A percentile compares a stretch with the other conserved stretches of the same genome.
Evolutionary conservation across 2,888 invertebrate genomes (phyloP).

Genomic region (Scaptomyza reducta): DNA sequence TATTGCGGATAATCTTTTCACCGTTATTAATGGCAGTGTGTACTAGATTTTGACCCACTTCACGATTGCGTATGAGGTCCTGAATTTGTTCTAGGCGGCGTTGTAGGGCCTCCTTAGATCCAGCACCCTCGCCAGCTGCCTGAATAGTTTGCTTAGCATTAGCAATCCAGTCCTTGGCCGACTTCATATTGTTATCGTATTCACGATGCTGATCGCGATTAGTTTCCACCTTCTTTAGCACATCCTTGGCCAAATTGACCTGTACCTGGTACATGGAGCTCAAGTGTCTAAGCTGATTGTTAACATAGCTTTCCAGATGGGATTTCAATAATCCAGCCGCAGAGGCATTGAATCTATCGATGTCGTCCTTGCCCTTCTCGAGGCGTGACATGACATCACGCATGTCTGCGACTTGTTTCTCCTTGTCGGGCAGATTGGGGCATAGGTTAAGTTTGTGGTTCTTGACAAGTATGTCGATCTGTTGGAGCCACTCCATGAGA

Average conservation of each 20-base stretch:
- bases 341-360: slow-evolving; percentile 92
- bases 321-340: slow-evolving; percentile 91
- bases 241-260: slow-evolving; percentile 94
- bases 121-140: slow-evolving; percentile 91
- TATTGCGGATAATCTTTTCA: slow-evolving; percentile 94
- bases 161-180: slow-evolving; percentile 93
- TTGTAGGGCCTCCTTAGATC: slow-evolving; percentile 93
- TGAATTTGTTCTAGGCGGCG: slow-evolving; percentile 91
- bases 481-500: slow-evolving; percentile 95
- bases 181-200: slow-evolving; percentile 90
- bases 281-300: slow-evolving; percentile 92
- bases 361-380: slow-evolving; percentile 91
- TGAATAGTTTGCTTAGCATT: slow-evolving; percentile 93
- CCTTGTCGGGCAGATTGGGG: slow-evolving; percentile 92
- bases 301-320: slow-evolving; percentile 94
- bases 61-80: slow-evolving; percentile 91
- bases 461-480: slow-evolving; percentile 95
- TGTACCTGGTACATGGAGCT: slow-evolving; percentile 95
- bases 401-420: slow-evolving; percentile 92
- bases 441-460: slow-evolving; percentile 93
- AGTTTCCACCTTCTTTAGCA: slow-evolving; percentile 94
- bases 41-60: slow-evolving; percentile 94
- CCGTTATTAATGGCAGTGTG: slow-evolving; percentile 95
- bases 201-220: slow-evolving; percentile 93
- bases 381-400: slow-evolving; percentile 90